A percentile compares a stretch with the other conserved stretches of the same genome.
phyloP scores from a whole-genome alignment of 2,113 vertebrate genomes.

The Plestiodon gilberti region DNA sequence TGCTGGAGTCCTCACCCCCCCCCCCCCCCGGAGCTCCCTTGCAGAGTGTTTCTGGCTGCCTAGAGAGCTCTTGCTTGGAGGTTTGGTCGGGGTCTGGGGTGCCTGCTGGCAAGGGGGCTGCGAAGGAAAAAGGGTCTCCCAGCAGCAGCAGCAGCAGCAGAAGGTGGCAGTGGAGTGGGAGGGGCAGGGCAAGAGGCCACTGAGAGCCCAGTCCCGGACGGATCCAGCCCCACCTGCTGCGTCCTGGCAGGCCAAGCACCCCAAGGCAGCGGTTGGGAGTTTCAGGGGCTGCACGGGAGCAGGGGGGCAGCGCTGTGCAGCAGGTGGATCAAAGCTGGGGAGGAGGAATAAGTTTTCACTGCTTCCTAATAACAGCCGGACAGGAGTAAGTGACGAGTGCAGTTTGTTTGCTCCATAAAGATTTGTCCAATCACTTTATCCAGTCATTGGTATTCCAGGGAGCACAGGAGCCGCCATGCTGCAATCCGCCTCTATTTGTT shows the following conservation, averaged over 20 bases:
- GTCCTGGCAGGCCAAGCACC: neutral
- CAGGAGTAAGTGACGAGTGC: conserved; percentile 68
- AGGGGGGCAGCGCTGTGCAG: neutral
- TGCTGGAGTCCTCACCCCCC: no score
- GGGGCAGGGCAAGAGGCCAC: no score
- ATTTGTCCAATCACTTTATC: conserved; percentile 65
- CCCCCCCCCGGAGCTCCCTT: no score
- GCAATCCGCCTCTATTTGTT: conserved; percentile 74
- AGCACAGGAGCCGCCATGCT: conserved; percentile 59
- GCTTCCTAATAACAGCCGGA: conserved; percentile 50
- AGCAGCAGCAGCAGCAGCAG: no score
- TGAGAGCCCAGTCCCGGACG: no score
- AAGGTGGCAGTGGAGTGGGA: no score
- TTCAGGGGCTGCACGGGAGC: neutral
- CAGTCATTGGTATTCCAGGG: conserved; percentile 75
- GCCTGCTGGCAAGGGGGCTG: no score
- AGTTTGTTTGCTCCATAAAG: conserved; percentile 58
- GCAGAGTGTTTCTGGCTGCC: no score
- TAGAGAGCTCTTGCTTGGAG: no score
- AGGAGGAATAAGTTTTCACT: conserved; percentile 48
- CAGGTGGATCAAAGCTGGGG: neutral
- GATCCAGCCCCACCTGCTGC: no score
- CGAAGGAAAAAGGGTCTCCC: neutral
- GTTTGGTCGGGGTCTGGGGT: no score
- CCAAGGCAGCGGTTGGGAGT: neutral